Conservation (phyloP, 2,888 invertebrate genomes). For the Phoronis australis region DNA sequence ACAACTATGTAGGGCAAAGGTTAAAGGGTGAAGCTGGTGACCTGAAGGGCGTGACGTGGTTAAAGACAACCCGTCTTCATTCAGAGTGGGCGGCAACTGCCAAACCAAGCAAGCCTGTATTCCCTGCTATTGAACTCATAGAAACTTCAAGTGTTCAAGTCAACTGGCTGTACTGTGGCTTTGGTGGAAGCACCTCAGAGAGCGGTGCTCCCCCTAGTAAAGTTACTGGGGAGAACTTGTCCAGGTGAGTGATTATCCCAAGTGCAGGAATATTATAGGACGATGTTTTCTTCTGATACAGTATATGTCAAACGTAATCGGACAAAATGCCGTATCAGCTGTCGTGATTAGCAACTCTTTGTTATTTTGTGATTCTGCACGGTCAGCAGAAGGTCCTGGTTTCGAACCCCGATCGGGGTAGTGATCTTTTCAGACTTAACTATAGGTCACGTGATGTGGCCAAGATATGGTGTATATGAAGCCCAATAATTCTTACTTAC, state of each 20-base stretch:
- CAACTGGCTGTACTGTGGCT: slow-evolving; percentile 73
- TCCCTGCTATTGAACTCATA: too few species aligned
- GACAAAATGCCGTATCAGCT: neutral
- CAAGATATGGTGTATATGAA: too few species aligned
- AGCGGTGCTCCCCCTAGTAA: slow-evolving; percentile 38
- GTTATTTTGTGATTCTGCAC: neutral
- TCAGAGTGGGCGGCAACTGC: slow-evolving; percentile 23
- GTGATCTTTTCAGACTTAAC: too few species aligned
- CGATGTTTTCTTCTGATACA: neutral
- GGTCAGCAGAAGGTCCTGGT: too few species aligned
- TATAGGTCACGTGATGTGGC: neutral
- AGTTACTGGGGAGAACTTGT: slow-evolving; percentile 72
- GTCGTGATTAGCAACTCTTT: neutral
- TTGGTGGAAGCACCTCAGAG: slow-evolving; percentile 32
- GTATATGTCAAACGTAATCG: too few species aligned
- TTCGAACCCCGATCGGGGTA: too few species aligned
- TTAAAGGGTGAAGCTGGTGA: slow-evolving; percentile 70
- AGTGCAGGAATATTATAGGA: neutral
- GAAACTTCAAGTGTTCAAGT: slow-evolving; percentile 76
- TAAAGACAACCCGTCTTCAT: slow-evolving; percentile 55
- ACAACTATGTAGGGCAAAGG: slow-evolving; percentile 70
- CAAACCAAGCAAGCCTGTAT: too few species aligned
- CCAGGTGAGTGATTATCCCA: slow-evolving; percentile 47
- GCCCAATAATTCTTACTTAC: too few species aligned
- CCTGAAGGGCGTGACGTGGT: slow-evolving; percentile 75